These are phyloP conservation scores for Achatina immaculata DNA, from an alignment of 1,140 invertebrate species.

Conservation along the genomic window DNA sequence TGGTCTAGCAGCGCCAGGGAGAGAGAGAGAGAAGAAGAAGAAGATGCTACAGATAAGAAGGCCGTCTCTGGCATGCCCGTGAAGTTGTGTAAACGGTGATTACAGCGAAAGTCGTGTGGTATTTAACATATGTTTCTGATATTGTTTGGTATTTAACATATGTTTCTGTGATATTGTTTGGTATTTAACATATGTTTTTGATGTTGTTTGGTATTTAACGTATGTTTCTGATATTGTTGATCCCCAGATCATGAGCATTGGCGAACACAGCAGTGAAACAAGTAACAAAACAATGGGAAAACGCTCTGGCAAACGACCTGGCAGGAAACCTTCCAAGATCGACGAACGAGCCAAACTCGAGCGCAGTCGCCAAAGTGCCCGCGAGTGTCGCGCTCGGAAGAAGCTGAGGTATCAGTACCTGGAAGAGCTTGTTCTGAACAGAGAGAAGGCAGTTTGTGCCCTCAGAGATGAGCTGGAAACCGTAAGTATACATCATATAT, in stretches of 20 bases:
- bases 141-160: too few relatives aligned
- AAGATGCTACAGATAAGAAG: too few relatives aligned
- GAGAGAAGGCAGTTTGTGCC: conserved; percentile 93
- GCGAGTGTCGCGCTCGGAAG: conserved; percentile 96
- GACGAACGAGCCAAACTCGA: conserved; percentile 96
- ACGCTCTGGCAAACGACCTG: conserved; percentile 77
- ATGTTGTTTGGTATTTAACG: too few relatives aligned
- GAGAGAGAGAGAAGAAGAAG: too few relatives aligned
- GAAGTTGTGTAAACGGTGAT: too few relatives aligned
- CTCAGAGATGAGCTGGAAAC: conserved; percentile 91
- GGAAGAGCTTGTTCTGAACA: conserved; percentile 92
- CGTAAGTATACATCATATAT: conserved; percentile 74
- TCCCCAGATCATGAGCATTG: conserved; percentile 30
- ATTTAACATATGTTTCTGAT: too few relatives aligned
- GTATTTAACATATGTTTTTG: too few relatives aligned
- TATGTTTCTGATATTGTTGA: background rate
- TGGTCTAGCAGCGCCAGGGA: too few relatives aligned
- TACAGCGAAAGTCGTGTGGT: too few relatives aligned
- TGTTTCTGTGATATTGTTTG: too few relatives aligned
- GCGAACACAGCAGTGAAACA: background rate
- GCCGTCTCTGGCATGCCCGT: too few relatives aligned
- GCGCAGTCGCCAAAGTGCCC: conserved; percentile 94
- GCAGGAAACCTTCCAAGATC: conserved; percentile 90
- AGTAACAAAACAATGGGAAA: conserved; percentile 32
- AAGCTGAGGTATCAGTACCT: conserved; percentile 96